Conservation (phyloP, 2,113 vertebrate genomes). For the Laticauda colubrina region DNA sequence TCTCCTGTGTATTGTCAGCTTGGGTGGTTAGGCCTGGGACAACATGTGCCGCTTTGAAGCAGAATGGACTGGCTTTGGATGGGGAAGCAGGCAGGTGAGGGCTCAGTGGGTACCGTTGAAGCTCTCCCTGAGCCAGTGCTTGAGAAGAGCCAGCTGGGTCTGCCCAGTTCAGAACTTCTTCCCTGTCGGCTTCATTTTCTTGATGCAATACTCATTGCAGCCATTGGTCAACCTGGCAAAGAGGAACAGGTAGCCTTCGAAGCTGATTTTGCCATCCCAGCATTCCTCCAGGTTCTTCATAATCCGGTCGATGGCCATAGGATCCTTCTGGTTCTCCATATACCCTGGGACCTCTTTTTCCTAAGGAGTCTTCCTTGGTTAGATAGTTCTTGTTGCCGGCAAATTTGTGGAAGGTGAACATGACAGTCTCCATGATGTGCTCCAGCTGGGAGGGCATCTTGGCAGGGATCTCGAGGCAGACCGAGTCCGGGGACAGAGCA, state of each 20-base stretch:
- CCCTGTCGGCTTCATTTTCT: slow-evolving; percentile 74
- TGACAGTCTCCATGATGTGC: slow-evolving; percentile 72
- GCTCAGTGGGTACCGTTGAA: background rate
- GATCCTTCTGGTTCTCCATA: slow-evolving; percentile 74
- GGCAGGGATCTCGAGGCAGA: background rate
- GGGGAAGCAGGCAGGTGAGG: background rate
- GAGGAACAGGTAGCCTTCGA: slow-evolving; percentile 72
- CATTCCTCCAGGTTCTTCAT: slow-evolving; percentile 74
- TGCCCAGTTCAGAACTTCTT: slow-evolving; percentile 32
- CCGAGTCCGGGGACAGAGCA: background rate
- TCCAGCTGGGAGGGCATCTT: slow-evolving; percentile 70
- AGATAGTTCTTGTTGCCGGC: slow-evolving; percentile 70
- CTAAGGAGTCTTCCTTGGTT: slow-evolving; percentile 72
- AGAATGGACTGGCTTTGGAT: background rate
- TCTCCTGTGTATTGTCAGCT: background rate
- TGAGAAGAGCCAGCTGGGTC: background rate
- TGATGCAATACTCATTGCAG: slow-evolving; percentile 74
- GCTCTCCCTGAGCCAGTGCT: background rate
- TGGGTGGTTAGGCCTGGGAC: slow-evolving; percentile 2
- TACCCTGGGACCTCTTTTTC: slow-evolving; percentile 72
- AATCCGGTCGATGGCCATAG: slow-evolving; percentile 71
- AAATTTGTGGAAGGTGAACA: slow-evolving; percentile 74
- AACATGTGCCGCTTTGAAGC: background rate
- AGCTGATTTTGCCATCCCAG: slow-evolving; percentile 66
- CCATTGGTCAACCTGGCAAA: slow-evolving; percentile 74